Conservation (phyloP, 2,888 invertebrate genomes). For the Parasteatoda lunata region DNA sequence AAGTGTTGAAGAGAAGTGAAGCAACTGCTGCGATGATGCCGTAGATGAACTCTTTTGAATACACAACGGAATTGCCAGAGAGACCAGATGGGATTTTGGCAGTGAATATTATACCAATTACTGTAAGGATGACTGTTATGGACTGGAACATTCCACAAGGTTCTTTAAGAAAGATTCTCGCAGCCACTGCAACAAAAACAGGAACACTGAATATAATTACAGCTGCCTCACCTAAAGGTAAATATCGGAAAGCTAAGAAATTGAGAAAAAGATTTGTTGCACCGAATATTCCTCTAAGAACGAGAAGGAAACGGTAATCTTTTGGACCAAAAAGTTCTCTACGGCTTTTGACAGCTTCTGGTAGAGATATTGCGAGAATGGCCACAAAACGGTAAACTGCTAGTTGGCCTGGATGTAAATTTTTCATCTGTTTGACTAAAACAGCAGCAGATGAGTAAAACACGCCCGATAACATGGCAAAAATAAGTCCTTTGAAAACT, state of each 20-base stretch:
- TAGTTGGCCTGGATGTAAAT: slow-evolving; percentile 90
- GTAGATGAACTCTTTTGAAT: slow-evolving; percentile 76
- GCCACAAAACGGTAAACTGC: slow-evolving; percentile 91
- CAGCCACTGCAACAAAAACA: slow-evolving; percentile 87
- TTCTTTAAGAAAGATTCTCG: slow-evolving; percentile 84
- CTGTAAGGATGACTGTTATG: slow-evolving; percentile 85
- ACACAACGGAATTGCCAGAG: slow-evolving; percentile 74
- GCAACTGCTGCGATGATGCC: slow-evolving; percentile 89
- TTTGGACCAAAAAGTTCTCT: slow-evolving; percentile 84
- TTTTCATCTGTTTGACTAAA: slow-evolving; percentile 87
- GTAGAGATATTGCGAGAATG: slow-evolving; percentile 89
- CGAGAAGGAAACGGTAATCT: slow-evolving; percentile 85
- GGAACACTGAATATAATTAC: slow-evolving; percentile 94
- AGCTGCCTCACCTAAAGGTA: slow-evolving; percentile 93
- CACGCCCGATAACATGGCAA: slow-evolving; percentile 81
- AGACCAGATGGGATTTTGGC: slow-evolving; percentile 89
- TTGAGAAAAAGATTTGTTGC: slow-evolving; percentile 92
- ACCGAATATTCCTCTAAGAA: slow-evolving; percentile 88
- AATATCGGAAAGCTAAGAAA: slow-evolving; percentile 92
- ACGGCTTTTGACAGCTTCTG: slow-evolving; percentile 86
- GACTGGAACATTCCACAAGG: slow-evolving; percentile 90
- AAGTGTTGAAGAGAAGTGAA: slow-evolving; percentile 85
- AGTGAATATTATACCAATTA: slow-evolving; percentile 89
- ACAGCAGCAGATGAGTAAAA: slow-evolving; percentile 93
- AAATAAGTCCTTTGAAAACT: slow-evolving; percentile 69